These are phyloP conservation scores for Lophius piscatorius DNA, from an alignment of 2,113 vertebrate genomes.

Conservation along the genomic window DNA sequence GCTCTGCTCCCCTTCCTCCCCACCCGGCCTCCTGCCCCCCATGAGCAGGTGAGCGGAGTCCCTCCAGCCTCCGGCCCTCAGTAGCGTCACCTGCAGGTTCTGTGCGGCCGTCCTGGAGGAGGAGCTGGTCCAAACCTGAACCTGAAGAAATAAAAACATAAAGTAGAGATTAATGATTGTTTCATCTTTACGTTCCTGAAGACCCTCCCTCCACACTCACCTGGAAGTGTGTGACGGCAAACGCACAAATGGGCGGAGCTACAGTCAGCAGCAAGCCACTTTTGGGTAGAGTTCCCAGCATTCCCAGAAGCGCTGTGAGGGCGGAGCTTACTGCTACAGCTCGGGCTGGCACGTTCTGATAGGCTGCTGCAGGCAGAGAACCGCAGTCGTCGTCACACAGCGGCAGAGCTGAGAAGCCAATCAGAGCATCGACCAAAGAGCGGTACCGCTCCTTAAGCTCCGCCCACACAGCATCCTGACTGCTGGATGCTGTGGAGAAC, in stretches of 20 bases:
- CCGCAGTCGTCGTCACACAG: constrained; percentile 21
- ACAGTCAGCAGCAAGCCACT: constrained; percentile 18
- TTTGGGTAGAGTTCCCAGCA: constrained; percentile 22
- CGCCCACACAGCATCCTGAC: background rate
- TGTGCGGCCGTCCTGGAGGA: constrained; percentile 43
- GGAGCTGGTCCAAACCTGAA: constrained; percentile 45
- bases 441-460: constrained; percentile 17
- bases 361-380: constrained; percentile 1
- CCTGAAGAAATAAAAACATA: constrained; percentile 19
- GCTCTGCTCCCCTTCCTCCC: background rate
- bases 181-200: too few relatives aligned
- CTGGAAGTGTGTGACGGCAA: constrained; percentile 66
- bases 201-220: constrained; percentile 16
- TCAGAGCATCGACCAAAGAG: constrained; percentile 43
- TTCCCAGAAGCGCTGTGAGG: constrained; percentile 38
- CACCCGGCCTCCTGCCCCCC: constrained; percentile 8
- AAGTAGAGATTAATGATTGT: too few relatives aligned
- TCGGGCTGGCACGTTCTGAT: constrained; percentile 12
- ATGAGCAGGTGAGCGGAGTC: constrained; percentile 61
- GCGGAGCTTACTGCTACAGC: constrained; percentile 13
- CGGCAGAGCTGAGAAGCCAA: constrained; percentile 47
- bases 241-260: constrained; percentile 54
- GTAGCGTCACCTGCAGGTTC: constrained; percentile 46
- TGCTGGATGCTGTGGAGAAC: constrained; percentile 11
- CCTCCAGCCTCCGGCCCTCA: constrained; percentile 59